Conservation (phyloP, 2,888 invertebrate genomes). For the Fragum fragum region DNA sequence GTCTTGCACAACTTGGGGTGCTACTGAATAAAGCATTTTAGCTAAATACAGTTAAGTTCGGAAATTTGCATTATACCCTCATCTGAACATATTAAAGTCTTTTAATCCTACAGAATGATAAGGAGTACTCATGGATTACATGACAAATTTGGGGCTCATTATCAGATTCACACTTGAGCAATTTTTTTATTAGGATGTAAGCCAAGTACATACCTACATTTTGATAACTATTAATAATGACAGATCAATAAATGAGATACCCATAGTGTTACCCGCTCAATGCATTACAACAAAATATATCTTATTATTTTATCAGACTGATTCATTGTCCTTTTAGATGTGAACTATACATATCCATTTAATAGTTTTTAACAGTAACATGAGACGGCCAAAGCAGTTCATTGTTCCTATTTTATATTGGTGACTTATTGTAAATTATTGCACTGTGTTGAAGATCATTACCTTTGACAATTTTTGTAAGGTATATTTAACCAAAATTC, state of each 20-base stretch:
- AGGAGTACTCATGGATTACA: background rate
- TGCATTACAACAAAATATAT: constrained; percentile 8
- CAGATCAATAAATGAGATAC: constrained; percentile 19
- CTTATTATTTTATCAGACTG: background rate
- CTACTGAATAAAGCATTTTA: no score
- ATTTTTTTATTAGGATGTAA: background rate
- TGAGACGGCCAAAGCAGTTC: no score
- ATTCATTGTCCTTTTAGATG: background rate
- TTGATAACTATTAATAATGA: constrained; percentile 3
- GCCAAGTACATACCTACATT: constrained; percentile 10
- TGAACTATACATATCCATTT: background rate
- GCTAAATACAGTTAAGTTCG: no score
- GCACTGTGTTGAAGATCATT: no score
- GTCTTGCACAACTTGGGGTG: no score
- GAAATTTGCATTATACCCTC: no score
- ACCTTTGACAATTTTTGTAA: no score
- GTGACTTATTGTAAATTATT: background rate
- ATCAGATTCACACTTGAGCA: constrained; percentile 23
- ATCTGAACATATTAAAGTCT: no score
- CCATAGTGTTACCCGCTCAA: background rate
- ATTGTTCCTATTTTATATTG: background rate
- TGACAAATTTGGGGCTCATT: background rate
- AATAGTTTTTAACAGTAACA: background rate
- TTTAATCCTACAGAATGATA: no score
- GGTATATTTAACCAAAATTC: no score